Conservation (phyloP, 2,888 invertebrate genomes). For the Andrena trimmerana region DNA sequence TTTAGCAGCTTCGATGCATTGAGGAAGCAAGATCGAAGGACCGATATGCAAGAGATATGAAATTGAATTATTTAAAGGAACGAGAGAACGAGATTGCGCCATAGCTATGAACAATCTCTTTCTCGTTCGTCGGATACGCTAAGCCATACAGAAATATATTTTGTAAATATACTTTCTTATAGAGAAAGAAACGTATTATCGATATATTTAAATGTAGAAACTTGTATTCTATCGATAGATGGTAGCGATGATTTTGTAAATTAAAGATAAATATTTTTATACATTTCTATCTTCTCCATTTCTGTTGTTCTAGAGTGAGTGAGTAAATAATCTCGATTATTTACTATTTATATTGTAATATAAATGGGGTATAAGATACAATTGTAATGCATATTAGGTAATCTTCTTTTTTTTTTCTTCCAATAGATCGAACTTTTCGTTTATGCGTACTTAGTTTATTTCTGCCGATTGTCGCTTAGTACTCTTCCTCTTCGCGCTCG, state of each 20-base stretch:
- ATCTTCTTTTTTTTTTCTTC: neutral
- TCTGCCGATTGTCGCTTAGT: neutral
- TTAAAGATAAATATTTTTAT: conserved; percentile 60
- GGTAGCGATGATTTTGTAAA: conserved; percentile 30
- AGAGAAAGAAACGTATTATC: conserved; percentile 22
- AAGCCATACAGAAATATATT: conserved; percentile 25
- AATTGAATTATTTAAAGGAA: conserved; percentile 12
- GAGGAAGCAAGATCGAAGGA: conserved; percentile 1
- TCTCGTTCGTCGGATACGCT: conserved; percentile 1
- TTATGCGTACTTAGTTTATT: neutral
- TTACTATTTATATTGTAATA: conserved; percentile 4
- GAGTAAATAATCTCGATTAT: conserved; percentile 15
- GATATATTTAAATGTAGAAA: conserved; percentile 17
- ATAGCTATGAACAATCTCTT: conserved; percentile 7
- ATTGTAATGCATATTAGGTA: neutral
- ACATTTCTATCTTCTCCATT: conserved; percentile 37
- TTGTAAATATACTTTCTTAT: conserved; percentile 15
- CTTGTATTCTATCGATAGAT: conserved; percentile 33
- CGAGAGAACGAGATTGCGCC: conserved; percentile 7
- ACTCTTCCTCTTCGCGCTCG: neutral
- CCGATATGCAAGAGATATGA: neutral
- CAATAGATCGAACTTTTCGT: neutral
- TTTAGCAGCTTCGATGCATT: neutral
- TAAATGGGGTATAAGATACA: neutral
- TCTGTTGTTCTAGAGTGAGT: neutral